Evolutionary conservation across 2,888 invertebrate species (phyloP).

Genomic region (Hesperia comma): DNA sequence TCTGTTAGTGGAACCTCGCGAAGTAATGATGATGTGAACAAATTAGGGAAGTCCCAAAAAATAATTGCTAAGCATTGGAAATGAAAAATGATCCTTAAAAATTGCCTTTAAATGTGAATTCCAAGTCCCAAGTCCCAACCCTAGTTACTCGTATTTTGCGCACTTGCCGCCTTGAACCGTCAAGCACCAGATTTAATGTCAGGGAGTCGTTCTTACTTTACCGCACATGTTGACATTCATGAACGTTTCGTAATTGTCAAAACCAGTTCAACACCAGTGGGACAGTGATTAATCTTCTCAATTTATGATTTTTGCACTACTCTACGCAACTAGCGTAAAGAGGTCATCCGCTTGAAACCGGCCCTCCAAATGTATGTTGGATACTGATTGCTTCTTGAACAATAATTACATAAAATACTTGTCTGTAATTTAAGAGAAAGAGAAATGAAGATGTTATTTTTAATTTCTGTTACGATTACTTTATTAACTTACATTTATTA

Average conservation of each 20-base stretch:
- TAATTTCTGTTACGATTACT: too few species aligned
- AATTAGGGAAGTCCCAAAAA: too few species aligned
- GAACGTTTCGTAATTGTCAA: slow-evolving; percentile 56
- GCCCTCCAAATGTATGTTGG: slow-evolving; percentile 54
- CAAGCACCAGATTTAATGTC: slow-evolving; percentile 71
- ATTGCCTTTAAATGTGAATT: background rate
- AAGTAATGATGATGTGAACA: too few species aligned
- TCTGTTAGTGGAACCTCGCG: too few species aligned
- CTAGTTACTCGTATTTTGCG: slow-evolving; percentile 31
- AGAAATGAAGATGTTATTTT: too few species aligned
- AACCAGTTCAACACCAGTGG: slow-evolving; percentile 62
- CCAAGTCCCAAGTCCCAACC: slow-evolving; percentile 16
- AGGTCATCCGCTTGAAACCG: slow-evolving; percentile 55
- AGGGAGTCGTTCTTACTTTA: slow-evolving; percentile 45
- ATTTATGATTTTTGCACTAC: slow-evolving; percentile 56
- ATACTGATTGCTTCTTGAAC: slow-evolving; percentile 44
- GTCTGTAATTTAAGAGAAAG: too few species aligned
- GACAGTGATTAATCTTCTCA: slow-evolving; percentile 58
- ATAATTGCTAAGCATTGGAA: background rate
- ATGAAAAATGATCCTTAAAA: background rate
- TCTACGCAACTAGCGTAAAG: slow-evolving; percentile 54
- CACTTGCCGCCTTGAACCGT: slow-evolving; percentile 68
- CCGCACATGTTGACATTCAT: slow-evolving; percentile 27
- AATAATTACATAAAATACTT: background rate
- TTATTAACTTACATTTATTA: too few species aligned